Evolutionary conservation across 2,113 vertebrate species (phyloP).

Genomic region (Hippocampus zosterae): DNA sequence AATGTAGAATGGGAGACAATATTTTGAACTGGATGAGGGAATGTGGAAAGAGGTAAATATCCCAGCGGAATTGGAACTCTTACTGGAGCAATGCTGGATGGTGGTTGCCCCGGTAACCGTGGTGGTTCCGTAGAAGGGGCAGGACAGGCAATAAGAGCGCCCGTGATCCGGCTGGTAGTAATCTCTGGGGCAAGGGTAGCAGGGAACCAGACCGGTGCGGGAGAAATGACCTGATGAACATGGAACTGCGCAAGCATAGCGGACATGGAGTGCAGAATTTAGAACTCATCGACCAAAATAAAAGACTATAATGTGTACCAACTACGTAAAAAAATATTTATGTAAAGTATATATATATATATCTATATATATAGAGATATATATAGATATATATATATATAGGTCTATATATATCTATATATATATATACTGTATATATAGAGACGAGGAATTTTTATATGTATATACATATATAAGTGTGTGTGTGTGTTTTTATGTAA

Average conservation of each 20-base stretch:
- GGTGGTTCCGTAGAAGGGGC: slow-evolving; percentile 95
- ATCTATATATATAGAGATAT: too few relatives aligned
- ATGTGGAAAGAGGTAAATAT: neutral
- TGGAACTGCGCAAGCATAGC: slow-evolving; percentile 79
- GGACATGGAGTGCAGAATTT: too few relatives aligned
- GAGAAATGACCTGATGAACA: slow-evolving; percentile 91
- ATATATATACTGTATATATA: too few relatives aligned
- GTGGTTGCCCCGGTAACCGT: slow-evolving; percentile 81
- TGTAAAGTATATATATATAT: too few relatives aligned
- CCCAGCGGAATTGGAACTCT: slow-evolving; percentile 38
- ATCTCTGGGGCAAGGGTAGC: slow-evolving; percentile 90
- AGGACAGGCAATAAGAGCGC: slow-evolving; percentile 92
- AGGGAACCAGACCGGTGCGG: slow-evolving; percentile 89
- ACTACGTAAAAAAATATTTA: too few relatives aligned
- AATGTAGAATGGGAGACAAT: neutral
- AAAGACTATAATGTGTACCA: neutral
- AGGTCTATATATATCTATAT: too few relatives aligned
- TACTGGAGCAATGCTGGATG: slow-evolving; percentile 94
- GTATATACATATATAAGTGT: too few relatives aligned
- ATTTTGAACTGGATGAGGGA: slow-evolving; percentile 13
- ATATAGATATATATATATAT: too few relatives aligned
- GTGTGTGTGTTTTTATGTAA: neutral
- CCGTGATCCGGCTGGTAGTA: slow-evolving; percentile 92
- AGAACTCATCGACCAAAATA: too few relatives aligned
- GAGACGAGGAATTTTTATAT: too few relatives aligned